Evolutionary conservation across 1,140 invertebrate species (phyloP).

Genomic region (Drosophila willistoni): DNA sequence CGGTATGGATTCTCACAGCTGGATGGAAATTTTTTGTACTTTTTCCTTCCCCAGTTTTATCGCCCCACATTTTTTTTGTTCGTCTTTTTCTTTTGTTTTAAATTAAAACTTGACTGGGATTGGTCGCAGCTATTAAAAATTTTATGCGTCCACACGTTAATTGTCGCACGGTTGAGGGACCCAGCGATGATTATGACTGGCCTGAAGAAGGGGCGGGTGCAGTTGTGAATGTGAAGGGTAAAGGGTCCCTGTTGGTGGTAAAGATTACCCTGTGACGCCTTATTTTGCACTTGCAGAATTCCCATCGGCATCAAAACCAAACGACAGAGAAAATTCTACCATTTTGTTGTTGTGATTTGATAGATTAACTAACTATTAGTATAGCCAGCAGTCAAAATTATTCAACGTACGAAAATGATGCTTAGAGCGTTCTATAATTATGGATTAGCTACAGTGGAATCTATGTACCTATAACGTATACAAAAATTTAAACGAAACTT

Average conservation of each 20-base stretch:
- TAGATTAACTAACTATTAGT: neutral
- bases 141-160: slow-evolving; percentile 60
- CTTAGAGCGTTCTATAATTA: neutral
- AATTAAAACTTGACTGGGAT: slow-evolving; percentile 47
- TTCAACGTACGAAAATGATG: slow-evolving; percentile 24
- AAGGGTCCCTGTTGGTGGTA: no score
- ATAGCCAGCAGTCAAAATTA: neutral
- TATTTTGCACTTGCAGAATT: neutral
- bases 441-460: neutral
- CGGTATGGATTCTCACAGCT: slow-evolving; percentile 33
- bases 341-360: neutral
- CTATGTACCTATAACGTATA: neutral
- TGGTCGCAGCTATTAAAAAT: slow-evolving; percentile 50
- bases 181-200: slow-evolving; percentile 1
- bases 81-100: neutral
- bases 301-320: neutral
- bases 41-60: neutral
- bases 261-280: slow-evolving; percentile 47
- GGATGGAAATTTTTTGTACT: slow-evolving; percentile 23
- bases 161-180: slow-evolving; percentile 49
- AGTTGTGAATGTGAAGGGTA: no score
- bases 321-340: neutral
- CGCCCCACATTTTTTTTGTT: neutral
- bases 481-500: neutral
- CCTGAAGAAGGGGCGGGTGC: neutral